Conservation (phyloP, 2,888 invertebrate genomes). For the Aricia artaxerxes region DNA sequence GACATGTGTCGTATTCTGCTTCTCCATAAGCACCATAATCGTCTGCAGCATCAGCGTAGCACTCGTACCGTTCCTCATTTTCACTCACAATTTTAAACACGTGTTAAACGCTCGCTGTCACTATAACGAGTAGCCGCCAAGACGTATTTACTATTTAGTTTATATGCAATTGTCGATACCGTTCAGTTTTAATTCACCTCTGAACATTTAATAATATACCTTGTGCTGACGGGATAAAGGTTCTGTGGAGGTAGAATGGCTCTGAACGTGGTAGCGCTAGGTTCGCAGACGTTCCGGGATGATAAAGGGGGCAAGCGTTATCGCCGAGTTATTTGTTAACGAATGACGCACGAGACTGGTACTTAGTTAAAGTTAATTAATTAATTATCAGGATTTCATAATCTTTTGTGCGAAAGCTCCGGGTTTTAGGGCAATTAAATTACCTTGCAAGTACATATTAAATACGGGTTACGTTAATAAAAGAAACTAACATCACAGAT, state of each 20-base stretch:
- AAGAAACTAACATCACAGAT: too few species aligned
- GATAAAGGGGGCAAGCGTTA: slow-evolving; percentile 76
- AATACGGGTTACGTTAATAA: too few species aligned
- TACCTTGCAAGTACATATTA: too few species aligned
- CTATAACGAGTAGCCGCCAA: slow-evolving; percentile 57
- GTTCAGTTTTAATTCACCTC: not conserved
- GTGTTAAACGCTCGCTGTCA: slow-evolving; percentile 43
- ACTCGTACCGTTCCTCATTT: slow-evolving; percentile 73
- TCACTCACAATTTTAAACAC: slow-evolving; percentile 40
- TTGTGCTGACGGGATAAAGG: not conserved
- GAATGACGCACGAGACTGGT: slow-evolving; percentile 75
- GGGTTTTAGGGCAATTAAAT: not conserved
- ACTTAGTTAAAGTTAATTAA: slow-evolving; percentile 47
- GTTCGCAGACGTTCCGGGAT: slow-evolving; percentile 78
- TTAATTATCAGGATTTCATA: not conserved
- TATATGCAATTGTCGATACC: slow-evolving; percentile 54
- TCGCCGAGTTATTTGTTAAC: slow-evolving; percentile 70
- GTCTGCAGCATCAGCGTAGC: slow-evolving; percentile 76
- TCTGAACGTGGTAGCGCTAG: slow-evolving; percentile 30
- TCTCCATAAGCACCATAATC: slow-evolving; percentile 75
- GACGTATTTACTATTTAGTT: slow-evolving; percentile 57
- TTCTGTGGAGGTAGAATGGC: not conserved
- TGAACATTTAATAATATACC: not conserved
- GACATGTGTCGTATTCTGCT: slow-evolving; percentile 69
- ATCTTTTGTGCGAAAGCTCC: not conserved